Conservation (phyloP, 1,140 invertebrate genomes). For the Drosophila kurseongensis region DNA sequence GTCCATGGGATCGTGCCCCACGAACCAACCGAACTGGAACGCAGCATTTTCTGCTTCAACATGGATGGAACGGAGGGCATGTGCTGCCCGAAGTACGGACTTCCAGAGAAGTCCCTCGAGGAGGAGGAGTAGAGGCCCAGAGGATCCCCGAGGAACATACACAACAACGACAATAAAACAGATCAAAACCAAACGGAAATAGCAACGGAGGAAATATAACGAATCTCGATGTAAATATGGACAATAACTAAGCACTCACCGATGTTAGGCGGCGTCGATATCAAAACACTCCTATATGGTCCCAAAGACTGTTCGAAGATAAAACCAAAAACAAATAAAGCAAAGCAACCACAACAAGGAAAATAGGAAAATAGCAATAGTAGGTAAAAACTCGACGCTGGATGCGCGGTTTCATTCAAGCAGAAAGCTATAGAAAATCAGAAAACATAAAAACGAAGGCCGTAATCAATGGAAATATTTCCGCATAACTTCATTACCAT, state of each 20-base stretch:
- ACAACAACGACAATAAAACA: conserved; percentile 26
- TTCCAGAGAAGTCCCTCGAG: conserved; percentile 81
- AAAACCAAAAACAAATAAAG: conserved; percentile 21
- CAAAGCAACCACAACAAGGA: conserved; percentile 25
- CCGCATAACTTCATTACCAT: conserved; percentile 67
- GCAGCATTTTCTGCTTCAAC: conserved; percentile 92
- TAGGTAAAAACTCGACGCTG: conserved; percentile 52
- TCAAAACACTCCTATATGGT: conserved; percentile 51
- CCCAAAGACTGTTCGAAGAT: conserved; percentile 68
- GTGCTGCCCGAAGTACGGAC: conserved; percentile 89
- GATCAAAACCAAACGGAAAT: neutral
- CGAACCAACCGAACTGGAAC: conserved; percentile 91
- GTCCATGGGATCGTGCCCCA: conserved; percentile 94
- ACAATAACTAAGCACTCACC: conserved; percentile 63
- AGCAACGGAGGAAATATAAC: conserved; percentile 10
- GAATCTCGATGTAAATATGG: conserved; percentile 68
- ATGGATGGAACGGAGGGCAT: conserved; percentile 92
- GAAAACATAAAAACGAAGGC: conserved; percentile 1
- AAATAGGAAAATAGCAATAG: conserved; percentile 39
- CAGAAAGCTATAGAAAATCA: conserved; percentile 20
- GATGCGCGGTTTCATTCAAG: conserved; percentile 63
- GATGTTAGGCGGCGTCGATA: conserved; percentile 47
- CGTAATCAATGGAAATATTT: conserved; percentile 60
- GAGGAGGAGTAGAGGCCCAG: conserved; percentile 73
- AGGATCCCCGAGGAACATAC: neutral